Percentiles rank a stretch among this genome's conserved stretches.
These are phyloP conservation scores for Conus ventricosus DNA, from an alignment of 1,140 invertebrate species.

Conservation along the genomic window DNA sequence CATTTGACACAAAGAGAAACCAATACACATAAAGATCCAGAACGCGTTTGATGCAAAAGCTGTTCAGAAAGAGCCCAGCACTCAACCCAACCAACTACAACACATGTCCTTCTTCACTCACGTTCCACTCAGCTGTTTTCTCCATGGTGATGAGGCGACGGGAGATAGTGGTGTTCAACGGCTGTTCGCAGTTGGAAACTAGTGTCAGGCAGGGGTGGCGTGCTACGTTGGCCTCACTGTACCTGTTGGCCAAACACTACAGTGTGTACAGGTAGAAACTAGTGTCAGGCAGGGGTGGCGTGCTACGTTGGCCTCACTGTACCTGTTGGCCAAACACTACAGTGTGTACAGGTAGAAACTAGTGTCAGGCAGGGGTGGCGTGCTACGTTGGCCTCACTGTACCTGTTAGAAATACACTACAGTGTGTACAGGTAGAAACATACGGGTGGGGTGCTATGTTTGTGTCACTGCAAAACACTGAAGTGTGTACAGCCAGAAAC, in stretches of 20 bases:
- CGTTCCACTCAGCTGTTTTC: slow-evolving; percentile 79
- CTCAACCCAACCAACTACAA: too few relatives aligned
- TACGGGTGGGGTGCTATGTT: too few relatives aligned
- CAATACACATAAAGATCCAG: not conserved
- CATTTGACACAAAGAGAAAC: too few relatives aligned
- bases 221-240: slow-evolving; percentile 85
- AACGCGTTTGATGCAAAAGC: not conserved
- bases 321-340: slow-evolving; percentile 70
- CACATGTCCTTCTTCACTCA: slow-evolving; percentile 22
- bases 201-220: slow-evolving; percentile 86
- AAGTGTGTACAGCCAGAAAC: too few relatives aligned
- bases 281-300: slow-evolving; percentile 83
- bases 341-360: too few relatives aligned
- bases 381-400: too few relatives aligned
- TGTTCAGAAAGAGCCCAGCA: not conserved
- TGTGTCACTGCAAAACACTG: too few relatives aligned
- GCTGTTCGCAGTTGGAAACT: slow-evolving; percentile 90
- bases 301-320: slow-evolving; percentile 85
- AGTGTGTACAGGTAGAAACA: too few relatives aligned
- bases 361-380: too few relatives aligned
- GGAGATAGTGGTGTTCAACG: slow-evolving; percentile 84
- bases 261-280: too few relatives aligned
- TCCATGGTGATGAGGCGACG: slow-evolving; percentile 90
- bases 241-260: slow-evolving; percentile 70
- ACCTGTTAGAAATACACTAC: too few relatives aligned